phyloP scores from a whole-genome alignment of 2,888 invertebrate species.

The Nymphalis c-album region DNA sequence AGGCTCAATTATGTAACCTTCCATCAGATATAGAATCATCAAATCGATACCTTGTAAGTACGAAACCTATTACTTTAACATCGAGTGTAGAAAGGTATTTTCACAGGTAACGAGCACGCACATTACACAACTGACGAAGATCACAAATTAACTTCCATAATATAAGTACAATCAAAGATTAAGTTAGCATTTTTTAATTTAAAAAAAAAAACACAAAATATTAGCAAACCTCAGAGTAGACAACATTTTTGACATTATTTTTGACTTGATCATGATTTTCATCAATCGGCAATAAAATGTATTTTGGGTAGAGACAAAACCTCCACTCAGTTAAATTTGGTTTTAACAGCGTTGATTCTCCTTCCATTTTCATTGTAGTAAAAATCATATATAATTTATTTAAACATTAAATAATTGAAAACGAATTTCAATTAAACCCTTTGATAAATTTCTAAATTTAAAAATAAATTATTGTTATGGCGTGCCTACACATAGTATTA shows the following conservation, averaged over 20 bases:
- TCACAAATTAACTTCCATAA: not conserved
- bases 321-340: conserved; percentile 74
- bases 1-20: too few species aligned
- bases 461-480: not conserved
- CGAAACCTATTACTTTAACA: too few species aligned
- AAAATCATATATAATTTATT: conserved; percentile 8
- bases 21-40: too few species aligned
- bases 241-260: conserved; percentile 77
- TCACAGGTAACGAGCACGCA: too few species aligned
- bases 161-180: not conserved
- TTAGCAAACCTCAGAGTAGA: conserved; percentile 80
- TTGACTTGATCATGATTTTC: conserved; percentile 77
- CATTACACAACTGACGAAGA: too few species aligned
- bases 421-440: not conserved
- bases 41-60: too few species aligned
- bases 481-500: too few species aligned
- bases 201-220: conserved; percentile 6
- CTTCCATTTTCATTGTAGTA: conserved; percentile 68
- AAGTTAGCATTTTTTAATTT: not conserved
- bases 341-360: conserved; percentile 60
- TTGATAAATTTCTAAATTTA: not conserved
- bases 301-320: conserved; percentile 74
- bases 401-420: conserved; percentile 1
- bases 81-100: too few species aligned
- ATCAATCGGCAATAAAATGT: conserved; percentile 80